Evolutionary conservation across 2,797 vertebrate species (phyloP).

Genomic region (Scolopax bukidnonensis): DNA sequence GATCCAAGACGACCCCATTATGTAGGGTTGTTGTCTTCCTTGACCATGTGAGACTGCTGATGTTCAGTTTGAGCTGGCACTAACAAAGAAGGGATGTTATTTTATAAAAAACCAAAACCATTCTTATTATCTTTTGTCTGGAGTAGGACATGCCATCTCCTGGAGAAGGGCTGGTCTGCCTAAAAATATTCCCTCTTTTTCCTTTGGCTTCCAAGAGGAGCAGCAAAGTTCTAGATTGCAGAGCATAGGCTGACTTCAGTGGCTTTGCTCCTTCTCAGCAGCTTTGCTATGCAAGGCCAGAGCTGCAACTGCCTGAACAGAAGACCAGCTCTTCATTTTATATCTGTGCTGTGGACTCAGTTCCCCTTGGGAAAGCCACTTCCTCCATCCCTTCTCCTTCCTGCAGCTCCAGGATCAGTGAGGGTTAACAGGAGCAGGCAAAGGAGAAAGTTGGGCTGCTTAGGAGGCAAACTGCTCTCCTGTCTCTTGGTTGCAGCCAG

Average conservation of each 20-base stretch:
- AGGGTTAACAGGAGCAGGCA: neutral
- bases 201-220: neutral
- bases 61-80: neutral
- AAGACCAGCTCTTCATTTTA: neutral
- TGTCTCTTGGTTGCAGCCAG: neutral
- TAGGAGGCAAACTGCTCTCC: neutral
- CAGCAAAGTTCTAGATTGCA: neutral
- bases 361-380: neutral
- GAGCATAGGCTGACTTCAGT: neutral
- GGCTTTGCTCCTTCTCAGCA: neutral
- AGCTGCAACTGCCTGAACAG: neutral
- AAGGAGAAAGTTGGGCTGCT: neutral
- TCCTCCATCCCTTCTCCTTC: neutral
- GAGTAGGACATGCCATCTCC: neutral
- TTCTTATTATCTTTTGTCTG: neutral
- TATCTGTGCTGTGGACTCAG: neutral
- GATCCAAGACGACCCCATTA: neutral
- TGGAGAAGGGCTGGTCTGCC: neutral
- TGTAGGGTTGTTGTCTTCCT: neutral
- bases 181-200: neutral
- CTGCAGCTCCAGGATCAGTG: neutral
- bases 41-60: neutral
- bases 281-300: neutral
- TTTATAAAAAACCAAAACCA: rapidly evolving
- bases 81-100: neutral